Evolutionary conservation across 2,888 invertebrate genomes (phyloP), one percentile per base, ranked within the genome.

Genomic region (Hermodice carunculata): DNA sequence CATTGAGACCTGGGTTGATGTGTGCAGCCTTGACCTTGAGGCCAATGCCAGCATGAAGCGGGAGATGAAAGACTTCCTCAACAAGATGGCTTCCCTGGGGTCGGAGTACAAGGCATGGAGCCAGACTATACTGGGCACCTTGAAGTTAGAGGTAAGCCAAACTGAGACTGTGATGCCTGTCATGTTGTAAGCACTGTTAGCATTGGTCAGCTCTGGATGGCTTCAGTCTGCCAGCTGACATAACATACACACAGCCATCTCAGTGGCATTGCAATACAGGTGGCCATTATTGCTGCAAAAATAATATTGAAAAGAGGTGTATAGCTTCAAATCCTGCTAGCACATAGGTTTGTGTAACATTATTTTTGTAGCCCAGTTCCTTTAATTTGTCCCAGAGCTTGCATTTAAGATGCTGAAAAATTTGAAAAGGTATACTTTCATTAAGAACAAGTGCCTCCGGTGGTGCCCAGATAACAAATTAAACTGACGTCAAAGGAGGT

Each of bases 11-110:
- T 85, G 85, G 85, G 76, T 82, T 31, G 63, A 71, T 43, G 75
- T 82, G 4, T 81, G 83, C 65, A 73, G 76, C 52, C 66, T 77
- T 8, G 85, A 85, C 67, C 69, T 85, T 28, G 84, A 84, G 57
- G 79, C 78, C 44, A 76, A 75, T 48, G 69, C 74, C 24, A 26
- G 51, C 28, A 69, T 70, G 61, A 53, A 60, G 59, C 83, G 87
- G 58, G 89, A 89, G 74, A 83, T 89, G 66, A 80, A 87, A 64
- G 89, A 89, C 66, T 89, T 89, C 75, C 83, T 89, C 61, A 83
- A 86, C 66, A 87, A 88, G 76, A 86, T 88, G 57, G 85, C 88
- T 5, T 83, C 87, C 17, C 87, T 89, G 57, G 89, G 89, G 31
- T 84, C 87, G 14, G 88, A 88, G 32, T 89, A 89, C 78, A 87